Evolutionary conservation across 2,113 vertebrate species (phyloP), one percentile per base, ranked within the genome.

Genomic region (Aegotheles bennettii): DNA sequence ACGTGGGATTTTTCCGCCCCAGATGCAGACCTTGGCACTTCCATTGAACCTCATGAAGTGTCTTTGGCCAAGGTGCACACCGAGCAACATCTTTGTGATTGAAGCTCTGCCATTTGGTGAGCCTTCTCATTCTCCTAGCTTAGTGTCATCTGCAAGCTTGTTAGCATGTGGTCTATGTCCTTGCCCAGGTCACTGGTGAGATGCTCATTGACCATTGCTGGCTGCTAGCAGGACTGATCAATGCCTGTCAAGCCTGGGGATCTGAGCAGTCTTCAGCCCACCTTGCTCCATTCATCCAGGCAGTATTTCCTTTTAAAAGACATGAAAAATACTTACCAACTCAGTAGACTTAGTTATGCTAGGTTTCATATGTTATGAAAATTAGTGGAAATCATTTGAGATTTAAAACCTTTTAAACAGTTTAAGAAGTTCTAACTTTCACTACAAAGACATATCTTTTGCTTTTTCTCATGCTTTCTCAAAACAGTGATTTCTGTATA

Each of bases 241-340:
- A 1, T 33, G 36, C 29, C 33, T 48, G 71, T 70, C 19, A 16
- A 50, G 51, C 53, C n/a, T 51, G 16, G 36, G 33, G 8, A 48
- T 76, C 25, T 0, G 1, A 31, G 9, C 40, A 61, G 13, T 53
- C 84, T 84, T 83, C 45, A 70, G 20, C 36, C 50, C 42, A 47
- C 16, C 23, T 65, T 19, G 12, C 26, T 83, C 26, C 3, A 3
- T 71, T 91, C 26, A 60, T 75, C 40, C 45, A 80, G 70, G n/a
- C 63, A 77, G 7, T 74, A 57, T 81, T 86, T 83, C 19, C 54
- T 83, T 86, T 85, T 88, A n/a, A 73, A 89, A 86, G 25, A 40
- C 53, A 42, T 50, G 50, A 69, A 82, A 92, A 89, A 16, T 84
- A 16, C 47, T 94, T 40, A 54, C 10, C 23, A 57, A 4, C 21